A percentile compares a stretch with the other conserved stretches of the same genome.
phyloP scores from a whole-genome alignment of 2,113 vertebrate genomes.

The Marmota flaviventris region DNA sequence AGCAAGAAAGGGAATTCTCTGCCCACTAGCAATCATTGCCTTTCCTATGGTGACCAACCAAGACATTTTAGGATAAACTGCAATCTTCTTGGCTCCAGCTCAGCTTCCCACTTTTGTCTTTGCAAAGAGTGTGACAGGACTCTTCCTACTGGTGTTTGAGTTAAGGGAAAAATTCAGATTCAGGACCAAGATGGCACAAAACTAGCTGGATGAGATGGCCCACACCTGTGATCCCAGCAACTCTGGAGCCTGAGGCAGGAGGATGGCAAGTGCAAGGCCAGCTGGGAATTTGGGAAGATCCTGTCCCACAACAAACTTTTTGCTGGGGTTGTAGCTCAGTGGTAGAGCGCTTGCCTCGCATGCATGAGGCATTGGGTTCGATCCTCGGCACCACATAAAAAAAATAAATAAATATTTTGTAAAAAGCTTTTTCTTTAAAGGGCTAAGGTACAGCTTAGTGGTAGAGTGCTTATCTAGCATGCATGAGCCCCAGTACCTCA shows the following conservation, averaged over 20 bases:
- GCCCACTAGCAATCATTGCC: not conserved
- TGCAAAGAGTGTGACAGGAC: not conserved
- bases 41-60: not conserved
- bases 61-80: slow-evolving; percentile 6
- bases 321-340: no score
- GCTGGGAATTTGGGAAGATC: not conserved
- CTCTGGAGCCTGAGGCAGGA: not conserved
- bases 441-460: not conserved
- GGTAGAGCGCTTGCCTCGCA: no score
- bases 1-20: not conserved
- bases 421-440: no score
- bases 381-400: no score
- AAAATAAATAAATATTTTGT: no score
- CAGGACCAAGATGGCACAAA: not conserved
- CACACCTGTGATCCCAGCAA: not conserved
- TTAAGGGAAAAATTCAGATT: not conserved
- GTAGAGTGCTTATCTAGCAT: not conserved
- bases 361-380: no score
- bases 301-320: not conserved
- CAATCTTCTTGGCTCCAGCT: not conserved
- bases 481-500: not conserved
- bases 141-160: not conserved
- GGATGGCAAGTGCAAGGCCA: not conserved
- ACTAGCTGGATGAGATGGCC: not conserved
- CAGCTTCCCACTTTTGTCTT: not conserved